phyloP scores from a whole-genome alignment of 2,113 vertebrate genomes.

The Brachyhypopomus gauderio region DNA sequence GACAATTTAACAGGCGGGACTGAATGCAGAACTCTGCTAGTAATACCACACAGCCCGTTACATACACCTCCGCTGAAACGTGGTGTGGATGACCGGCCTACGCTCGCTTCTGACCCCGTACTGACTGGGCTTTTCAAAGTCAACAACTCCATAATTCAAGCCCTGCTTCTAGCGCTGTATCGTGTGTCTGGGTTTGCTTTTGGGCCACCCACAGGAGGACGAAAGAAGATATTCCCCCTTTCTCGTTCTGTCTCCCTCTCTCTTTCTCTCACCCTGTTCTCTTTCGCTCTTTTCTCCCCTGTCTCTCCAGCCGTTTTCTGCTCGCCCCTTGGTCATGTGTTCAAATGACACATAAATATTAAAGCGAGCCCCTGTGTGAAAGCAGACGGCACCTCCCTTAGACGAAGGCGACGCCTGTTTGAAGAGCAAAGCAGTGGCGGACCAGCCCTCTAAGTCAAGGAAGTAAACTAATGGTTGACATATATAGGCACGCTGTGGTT shows the following conservation, averaged over 20 bases:
- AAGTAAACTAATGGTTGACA: neutral
- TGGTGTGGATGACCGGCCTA: neutral
- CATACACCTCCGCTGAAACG: neutral
- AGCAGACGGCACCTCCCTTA: neutral
- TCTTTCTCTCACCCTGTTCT: neutral
- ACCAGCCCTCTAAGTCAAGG: neutral
- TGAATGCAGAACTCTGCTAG: too few relatives aligned
- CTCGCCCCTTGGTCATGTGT: neutral
- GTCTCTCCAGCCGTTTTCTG: neutral
- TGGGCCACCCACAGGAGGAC: constrained; percentile 14
- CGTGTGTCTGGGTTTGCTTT: constrained; percentile 5
- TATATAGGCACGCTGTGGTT: neutral
- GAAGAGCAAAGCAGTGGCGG: neutral
- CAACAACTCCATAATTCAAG: constrained; percentile 25
- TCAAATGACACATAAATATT: constrained; percentile 16
- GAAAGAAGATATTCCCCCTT: constrained; percentile 7
- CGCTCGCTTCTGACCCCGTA: constrained; percentile 28
- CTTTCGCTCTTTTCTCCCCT: neutral
- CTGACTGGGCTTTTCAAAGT: constrained; percentile 35
- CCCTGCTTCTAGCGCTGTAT: constrained; percentile 12
- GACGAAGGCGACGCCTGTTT: neutral
- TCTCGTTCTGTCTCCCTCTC: constrained; percentile 2
- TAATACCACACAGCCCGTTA: neutral
- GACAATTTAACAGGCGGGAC: too few relatives aligned
- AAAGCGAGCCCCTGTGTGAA: neutral